A percentile compares a stretch with the other conserved stretches of the same genome.
Conservation (phyloP, 2,113 vertebrate genomes). For the Leucosticte australis region DNA sequence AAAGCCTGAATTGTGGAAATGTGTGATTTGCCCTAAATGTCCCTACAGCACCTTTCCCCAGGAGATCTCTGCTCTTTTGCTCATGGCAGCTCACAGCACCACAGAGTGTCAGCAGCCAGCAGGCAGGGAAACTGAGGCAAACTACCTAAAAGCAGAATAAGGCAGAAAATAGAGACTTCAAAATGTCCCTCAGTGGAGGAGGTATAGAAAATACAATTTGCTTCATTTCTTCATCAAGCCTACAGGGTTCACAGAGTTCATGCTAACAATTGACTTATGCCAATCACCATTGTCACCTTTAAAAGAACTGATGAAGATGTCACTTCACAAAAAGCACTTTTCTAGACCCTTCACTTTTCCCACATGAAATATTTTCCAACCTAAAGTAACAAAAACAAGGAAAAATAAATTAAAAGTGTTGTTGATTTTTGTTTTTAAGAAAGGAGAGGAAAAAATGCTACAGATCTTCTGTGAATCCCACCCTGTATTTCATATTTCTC, state of each 20-base stretch:
- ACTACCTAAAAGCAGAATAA: not conserved
- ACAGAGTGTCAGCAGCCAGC: not conserved
- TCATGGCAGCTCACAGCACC: not conserved
- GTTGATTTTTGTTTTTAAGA: not conserved
- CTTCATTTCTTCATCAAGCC: not conserved
- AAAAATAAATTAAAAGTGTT: not conserved
- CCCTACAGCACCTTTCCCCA: not conserved
- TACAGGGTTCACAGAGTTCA: not conserved
- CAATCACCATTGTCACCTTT: not conserved
- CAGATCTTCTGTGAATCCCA: slow-evolving; percentile 72
- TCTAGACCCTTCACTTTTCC: slow-evolving; percentile 17
- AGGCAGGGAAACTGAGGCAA: slow-evolving; percentile 1
- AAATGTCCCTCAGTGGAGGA: not conserved
- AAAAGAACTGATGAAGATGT: not conserved
- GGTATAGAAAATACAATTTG: not conserved
- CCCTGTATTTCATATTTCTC: slow-evolving; percentile 80
- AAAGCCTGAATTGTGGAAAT: not conserved
- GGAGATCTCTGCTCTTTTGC: not conserved
- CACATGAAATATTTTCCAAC: slow-evolving; percentile 48
- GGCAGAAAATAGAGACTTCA: not conserved
- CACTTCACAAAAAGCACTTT: not conserved
- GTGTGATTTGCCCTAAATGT: not conserved
- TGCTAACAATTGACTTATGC: not conserved
- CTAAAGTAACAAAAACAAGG: slow-evolving; percentile 25
- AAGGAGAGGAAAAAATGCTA: slow-evolving; percentile 1